phyloP scores from a whole-genome alignment of 23 tunicate species.

The Trididemnum nubilum region DNA sequence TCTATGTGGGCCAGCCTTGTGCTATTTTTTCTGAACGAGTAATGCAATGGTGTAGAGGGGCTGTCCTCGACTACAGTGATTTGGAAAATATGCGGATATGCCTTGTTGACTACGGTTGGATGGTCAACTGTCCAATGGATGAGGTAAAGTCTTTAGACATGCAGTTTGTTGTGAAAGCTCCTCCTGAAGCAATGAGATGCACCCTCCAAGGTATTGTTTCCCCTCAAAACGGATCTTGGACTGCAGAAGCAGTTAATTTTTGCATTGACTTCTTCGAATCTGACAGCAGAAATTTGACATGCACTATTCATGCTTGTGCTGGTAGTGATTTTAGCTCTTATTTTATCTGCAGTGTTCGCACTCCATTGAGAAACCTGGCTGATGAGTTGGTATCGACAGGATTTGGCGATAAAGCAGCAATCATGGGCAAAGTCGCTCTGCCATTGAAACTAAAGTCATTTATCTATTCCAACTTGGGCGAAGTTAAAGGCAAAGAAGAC shows the following conservation, averaged over 20 bases:
- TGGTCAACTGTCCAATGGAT: conserved; percentile 1
- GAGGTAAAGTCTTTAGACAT: conserved; percentile 23
- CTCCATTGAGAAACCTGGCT: conserved; percentile 51
- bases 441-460: conserved; percentile 65
- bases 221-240: conserved; percentile 36
- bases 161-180: conserved; percentile 15
- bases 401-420: conserved; percentile 1
- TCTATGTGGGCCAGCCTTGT: conserved; percentile 71
- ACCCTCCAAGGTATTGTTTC: conserved; percentile 56
- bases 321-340: conserved; percentile 39
- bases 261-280: conserved; percentile 33
- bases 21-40: conserved; percentile 39
- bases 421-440: conserved; percentile 46
- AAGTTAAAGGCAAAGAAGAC: conserved; percentile 64
- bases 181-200: conserved; percentile 72
- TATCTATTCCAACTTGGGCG: conserved; percentile 47
- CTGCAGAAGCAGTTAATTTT: conserved; percentile 29
- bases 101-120: conserved; percentile 63
- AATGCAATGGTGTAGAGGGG: conserved; percentile 54
- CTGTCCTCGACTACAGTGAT: conserved; percentile 41
- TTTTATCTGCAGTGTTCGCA: conserved; percentile 51
- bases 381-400: conserved; percentile 25
- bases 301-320: conserved; percentile 70
- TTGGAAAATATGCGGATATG: conserved; percentile 27
- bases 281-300: conserved; percentile 37